phyloP scores from a whole-genome alignment of 2,113 vertebrate genomes.

The Mormyrus iriodes region DNA sequence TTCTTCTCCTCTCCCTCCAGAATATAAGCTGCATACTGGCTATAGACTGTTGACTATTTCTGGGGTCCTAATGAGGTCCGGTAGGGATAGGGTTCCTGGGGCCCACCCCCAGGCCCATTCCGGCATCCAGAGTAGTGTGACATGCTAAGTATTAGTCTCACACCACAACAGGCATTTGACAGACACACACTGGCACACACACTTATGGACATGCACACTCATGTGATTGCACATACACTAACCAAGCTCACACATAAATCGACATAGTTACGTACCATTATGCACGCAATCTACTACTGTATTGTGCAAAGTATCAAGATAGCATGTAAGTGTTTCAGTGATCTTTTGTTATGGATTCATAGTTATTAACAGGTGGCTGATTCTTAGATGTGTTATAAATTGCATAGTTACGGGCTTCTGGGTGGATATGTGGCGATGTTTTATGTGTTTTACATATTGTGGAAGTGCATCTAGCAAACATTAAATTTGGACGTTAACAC shows the following conservation, averaged over 20 bases:
- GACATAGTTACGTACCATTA: no score
- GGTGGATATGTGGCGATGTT: background rate
- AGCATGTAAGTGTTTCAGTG: background rate
- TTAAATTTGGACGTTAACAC: background rate
- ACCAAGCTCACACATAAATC: background rate
- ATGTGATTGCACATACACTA: background rate
- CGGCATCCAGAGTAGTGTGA: background rate
- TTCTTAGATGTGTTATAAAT: background rate
- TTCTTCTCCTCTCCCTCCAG: background rate
- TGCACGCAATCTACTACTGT: background rate
- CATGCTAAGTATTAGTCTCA: background rate
- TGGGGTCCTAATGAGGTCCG: background rate
- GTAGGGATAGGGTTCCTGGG: background rate
- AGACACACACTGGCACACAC: background rate
- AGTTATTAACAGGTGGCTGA: background rate
- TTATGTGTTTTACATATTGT: background rate
- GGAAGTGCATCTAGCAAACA: background rate
- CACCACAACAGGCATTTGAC: background rate
- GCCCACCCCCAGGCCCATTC: background rate
- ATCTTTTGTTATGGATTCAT: background rate
- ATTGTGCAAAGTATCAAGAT: background rate
- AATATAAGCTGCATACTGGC: background rate
- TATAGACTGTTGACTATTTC: constrained; percentile 3
- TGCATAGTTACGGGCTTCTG: background rate
- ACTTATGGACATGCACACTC: background rate